phyloP scores from a whole-genome alignment of 2,113 vertebrate genomes.

The Serinus canaria region DNA sequence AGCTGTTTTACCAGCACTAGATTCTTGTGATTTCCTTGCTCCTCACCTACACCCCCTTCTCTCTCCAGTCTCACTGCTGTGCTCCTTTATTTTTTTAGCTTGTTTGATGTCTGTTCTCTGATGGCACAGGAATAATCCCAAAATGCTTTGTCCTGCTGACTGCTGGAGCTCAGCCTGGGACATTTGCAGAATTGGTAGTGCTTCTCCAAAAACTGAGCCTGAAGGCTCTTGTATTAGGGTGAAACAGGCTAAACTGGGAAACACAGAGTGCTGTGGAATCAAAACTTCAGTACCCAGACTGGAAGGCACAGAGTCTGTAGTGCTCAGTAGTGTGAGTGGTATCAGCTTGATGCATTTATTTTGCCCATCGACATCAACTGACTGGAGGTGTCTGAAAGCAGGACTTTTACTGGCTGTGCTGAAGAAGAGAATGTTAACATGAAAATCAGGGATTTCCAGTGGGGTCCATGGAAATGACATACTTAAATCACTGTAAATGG shows the following conservation, averaged over 20 bases:
- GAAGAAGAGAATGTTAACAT: not conserved
- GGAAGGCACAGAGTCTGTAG: not conserved
- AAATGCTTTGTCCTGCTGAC: not conserved
- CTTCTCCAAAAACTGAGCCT: not conserved
- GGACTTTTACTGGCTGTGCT: not conserved
- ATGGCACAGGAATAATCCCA: not conserved
- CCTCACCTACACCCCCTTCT: not conserved
- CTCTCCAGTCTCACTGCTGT: not conserved
- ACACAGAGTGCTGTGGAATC: not conserved
- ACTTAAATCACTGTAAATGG: not conserved
- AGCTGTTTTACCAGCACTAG: not conserved
- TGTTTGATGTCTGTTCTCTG: not conserved
- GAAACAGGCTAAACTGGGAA: not conserved
- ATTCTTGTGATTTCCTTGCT: not conserved
- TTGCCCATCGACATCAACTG: not conserved
- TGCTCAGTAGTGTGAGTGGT: rapidly evolving
- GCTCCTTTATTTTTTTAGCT: not conserved
- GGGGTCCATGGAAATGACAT: not conserved
- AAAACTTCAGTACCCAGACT: not conserved
- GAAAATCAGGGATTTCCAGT: not conserved
- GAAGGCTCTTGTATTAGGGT: not conserved
- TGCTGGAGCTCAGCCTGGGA: not conserved
- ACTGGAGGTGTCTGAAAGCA: not conserved
- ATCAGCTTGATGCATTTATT: not conserved
- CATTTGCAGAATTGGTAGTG: not conserved